phyloP scores from a whole-genome alignment of 1,140 invertebrate species.

The Megathymus violae region DNA sequence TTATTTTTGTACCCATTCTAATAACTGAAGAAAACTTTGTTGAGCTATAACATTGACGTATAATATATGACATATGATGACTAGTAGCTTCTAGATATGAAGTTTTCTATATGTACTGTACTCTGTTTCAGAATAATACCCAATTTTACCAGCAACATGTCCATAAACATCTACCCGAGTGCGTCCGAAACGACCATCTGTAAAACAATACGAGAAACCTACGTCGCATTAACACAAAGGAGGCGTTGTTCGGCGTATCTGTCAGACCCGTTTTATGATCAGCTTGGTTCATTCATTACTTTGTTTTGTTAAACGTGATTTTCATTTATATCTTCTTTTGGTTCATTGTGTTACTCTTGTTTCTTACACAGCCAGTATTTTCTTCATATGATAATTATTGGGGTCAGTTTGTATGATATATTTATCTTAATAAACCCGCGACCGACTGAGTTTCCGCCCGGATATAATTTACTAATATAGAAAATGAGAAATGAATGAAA shows the following conservation, averaged over 20 bases:
- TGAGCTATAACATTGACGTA: too few species aligned
- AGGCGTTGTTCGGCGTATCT: slow-evolving; percentile 14
- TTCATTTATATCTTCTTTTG: not conserved
- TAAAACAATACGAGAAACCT: slow-evolving; percentile 10
- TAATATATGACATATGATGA: too few species aligned
- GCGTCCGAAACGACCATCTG: slow-evolving; percentile 1
- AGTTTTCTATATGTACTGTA: too few species aligned
- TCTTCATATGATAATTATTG: too few species aligned
- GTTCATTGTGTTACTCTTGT: not conserved
- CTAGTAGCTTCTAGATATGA: too few species aligned
- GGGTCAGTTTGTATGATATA: too few species aligned
- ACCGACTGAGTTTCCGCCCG: too few species aligned
- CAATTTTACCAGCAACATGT: not conserved
- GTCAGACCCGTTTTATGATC: slow-evolving; percentile 21
- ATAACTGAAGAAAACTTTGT: too few species aligned
- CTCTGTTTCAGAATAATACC: not conserved
- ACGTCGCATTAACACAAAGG: slow-evolving; percentile 15
- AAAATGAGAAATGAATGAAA: too few species aligned
- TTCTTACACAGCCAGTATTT: not conserved
- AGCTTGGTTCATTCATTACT: slow-evolving; percentile 5
- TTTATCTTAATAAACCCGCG: too few species aligned
- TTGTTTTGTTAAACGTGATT: slow-evolving; percentile 4
- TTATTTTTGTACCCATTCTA: too few species aligned
- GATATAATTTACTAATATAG: too few species aligned
- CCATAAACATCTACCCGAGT: slow-evolving; percentile 8